A percentile compares a stretch with the other conserved stretches of the same genome.
These are phyloP conservation scores for Acanthococcus lagerstroemiae DNA, from an alignment of 2,888 invertebrate species.

Conservation along the genomic window DNA sequence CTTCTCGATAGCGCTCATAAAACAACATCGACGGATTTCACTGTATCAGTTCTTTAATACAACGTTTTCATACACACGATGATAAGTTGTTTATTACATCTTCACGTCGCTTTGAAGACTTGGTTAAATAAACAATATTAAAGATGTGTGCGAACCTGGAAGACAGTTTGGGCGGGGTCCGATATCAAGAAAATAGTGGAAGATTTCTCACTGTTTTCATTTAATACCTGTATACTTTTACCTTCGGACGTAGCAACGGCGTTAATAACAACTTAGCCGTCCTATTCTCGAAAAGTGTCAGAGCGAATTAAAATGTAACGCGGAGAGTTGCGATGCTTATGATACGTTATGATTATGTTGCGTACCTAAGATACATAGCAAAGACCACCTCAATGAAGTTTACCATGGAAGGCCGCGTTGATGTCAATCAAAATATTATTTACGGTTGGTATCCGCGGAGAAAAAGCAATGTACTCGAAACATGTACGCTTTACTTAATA, in stretches of 20 bases:
- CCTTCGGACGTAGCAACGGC: background rate
- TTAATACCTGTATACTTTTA: background rate
- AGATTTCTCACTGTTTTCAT: conserved; percentile 15
- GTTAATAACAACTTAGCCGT: conserved; percentile 11
- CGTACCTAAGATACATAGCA: conserved; percentile 9
- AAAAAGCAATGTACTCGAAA: no score
- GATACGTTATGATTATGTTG: conserved; percentile 25
- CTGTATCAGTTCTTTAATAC: no score
- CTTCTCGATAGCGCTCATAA: no score
- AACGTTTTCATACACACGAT: no score
- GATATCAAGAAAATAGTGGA: conserved; percentile 9
- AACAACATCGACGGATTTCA: no score
- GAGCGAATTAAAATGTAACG: conserved; percentile 24
- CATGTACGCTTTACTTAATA: no score
- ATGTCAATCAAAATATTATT: conserved; percentile 14
- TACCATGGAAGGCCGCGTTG: conserved; percentile 12
- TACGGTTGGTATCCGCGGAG: no score
- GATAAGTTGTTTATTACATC: no score
- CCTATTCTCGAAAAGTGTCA: background rate
- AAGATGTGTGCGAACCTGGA: background rate
- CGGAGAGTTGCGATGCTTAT: conserved; percentile 12
- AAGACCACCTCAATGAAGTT: conserved; percentile 20
- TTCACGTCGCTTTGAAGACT: background rate
- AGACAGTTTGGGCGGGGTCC: background rate
- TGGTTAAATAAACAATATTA: conserved; percentile 12